These are phyloP conservation scores for Zapus hudsonius DNA, from an alignment of 2,113 vertebrate species.

Conservation along the genomic window DNA sequence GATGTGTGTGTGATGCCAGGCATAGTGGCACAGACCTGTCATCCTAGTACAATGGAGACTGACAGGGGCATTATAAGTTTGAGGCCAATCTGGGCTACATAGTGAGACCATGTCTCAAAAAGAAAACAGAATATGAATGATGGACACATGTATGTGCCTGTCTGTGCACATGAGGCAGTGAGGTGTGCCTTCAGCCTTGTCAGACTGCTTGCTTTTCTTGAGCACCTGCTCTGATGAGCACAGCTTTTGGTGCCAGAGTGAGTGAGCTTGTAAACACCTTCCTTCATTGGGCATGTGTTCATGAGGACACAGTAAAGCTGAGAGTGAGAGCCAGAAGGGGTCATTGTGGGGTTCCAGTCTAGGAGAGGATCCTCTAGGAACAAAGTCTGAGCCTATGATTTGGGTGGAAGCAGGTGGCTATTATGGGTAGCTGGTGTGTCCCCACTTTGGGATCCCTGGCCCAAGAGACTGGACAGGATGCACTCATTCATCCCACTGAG, in stretches of 20 bases:
- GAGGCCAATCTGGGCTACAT: not conserved
- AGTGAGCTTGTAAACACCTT: not conserved
- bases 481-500: not conserved
- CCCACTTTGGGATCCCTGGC: not conserved
- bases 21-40: no score
- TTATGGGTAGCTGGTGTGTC: not conserved
- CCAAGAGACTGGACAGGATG: not conserved
- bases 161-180: not conserved
- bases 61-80: not conserved
- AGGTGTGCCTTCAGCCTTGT: not conserved
- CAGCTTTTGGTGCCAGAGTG: not conserved
- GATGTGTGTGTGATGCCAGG: not conserved
- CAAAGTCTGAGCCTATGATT: not conserved
- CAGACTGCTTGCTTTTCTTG: not conserved
- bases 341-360: not conserved
- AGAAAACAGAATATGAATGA: not conserved
- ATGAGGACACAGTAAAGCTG: fast-evolving
- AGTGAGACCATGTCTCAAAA: not conserved
- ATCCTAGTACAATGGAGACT: not conserved
- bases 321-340: not conserved
- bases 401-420: not conserved
- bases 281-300: not conserved
- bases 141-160: not conserved
- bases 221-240: not conserved
- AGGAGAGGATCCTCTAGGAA: not conserved